A percentile compares a stretch with the other conserved stretches of the same genome.
Conservation (phyloP, 2,113 vertebrate genomes). For the Gymnogyps californianus region DNA sequence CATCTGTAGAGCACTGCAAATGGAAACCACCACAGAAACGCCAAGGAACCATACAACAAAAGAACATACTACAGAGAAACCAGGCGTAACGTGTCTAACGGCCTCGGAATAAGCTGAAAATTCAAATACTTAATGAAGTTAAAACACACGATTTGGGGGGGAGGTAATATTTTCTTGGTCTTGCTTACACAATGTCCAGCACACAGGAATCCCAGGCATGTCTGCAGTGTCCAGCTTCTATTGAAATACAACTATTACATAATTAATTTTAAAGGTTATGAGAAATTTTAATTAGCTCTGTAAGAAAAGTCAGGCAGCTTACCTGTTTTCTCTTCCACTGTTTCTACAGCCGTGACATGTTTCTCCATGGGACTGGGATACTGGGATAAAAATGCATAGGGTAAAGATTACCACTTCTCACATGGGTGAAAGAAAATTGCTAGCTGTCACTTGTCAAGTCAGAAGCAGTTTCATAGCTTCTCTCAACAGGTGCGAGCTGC, state of each 20-base stretch:
- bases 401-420: not conserved
- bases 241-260: not conserved
- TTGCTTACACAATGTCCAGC: not conserved
- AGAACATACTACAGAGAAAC: not conserved
- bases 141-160: no score
- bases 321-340: conserved; percentile 74
- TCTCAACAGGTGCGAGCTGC: not conserved
- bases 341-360: conserved; percentile 62
- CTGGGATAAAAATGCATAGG: conserved; percentile 45
- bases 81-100: fast-evolving
- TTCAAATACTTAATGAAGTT: not conserved
- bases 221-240: not conserved
- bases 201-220: not conserved
- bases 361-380: conserved; percentile 74
- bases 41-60: not conserved
- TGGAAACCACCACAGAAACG: not conserved
- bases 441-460: not conserved
- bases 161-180: not conserved
- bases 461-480: not conserved
- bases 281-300: not conserved
- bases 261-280: not conserved
- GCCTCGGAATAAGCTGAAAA: not conserved
- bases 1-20: not conserved
- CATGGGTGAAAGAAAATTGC: not conserved
- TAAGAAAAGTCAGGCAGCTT: not conserved